Evolutionary conservation across 2,888 invertebrate genomes (phyloP).

Genomic region (Quadriops clusia): DNA sequence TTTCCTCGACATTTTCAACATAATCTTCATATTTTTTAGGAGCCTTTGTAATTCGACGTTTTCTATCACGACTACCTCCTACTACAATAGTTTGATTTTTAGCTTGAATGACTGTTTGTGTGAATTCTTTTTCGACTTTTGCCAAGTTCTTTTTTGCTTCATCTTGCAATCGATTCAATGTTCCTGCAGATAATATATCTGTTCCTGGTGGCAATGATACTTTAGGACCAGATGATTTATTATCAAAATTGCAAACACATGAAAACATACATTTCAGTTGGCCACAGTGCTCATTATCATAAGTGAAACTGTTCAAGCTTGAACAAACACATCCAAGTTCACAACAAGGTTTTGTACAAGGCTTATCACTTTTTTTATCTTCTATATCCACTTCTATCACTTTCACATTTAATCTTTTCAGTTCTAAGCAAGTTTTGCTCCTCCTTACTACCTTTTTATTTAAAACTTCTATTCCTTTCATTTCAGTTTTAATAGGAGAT

Average conservation of each 20-base stretch:
- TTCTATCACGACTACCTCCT: conserved; percentile 40
- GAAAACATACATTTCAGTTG: conserved; percentile 48
- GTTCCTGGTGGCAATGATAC: conserved; percentile 25
- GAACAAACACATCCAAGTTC: conserved; percentile 55
- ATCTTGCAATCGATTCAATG: conserved; percentile 36
- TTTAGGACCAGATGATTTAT: conserved; percentile 17
- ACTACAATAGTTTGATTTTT: conserved; percentile 53
- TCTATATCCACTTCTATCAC: conserved; percentile 42
- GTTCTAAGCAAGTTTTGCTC: conserved; percentile 37
- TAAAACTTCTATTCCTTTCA: conserved; percentile 4
- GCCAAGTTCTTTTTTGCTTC: conserved; percentile 45
- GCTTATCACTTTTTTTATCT: conserved; percentile 25
- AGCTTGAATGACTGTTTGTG: conserved; percentile 55
- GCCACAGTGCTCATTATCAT: conserved; percentile 46
- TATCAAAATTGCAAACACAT: conserved; percentile 37
- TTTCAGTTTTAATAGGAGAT: conserved; percentile 10
- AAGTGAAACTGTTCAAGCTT: conserved; percentile 39
- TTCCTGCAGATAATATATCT: conserved; percentile 27
- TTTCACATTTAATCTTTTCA: conserved; percentile 52
- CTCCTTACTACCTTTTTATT: no score
- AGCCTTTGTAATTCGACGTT: conserved; percentile 45
- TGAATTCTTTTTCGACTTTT: conserved; percentile 60
- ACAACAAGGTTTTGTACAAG: conserved; percentile 46
- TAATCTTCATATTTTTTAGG: conserved; percentile 51
- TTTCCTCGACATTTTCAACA: conserved; percentile 27